phyloP scores from a whole-genome alignment of 2,797 vertebrate genomes.

The Protosalanx chinensis region DNA sequence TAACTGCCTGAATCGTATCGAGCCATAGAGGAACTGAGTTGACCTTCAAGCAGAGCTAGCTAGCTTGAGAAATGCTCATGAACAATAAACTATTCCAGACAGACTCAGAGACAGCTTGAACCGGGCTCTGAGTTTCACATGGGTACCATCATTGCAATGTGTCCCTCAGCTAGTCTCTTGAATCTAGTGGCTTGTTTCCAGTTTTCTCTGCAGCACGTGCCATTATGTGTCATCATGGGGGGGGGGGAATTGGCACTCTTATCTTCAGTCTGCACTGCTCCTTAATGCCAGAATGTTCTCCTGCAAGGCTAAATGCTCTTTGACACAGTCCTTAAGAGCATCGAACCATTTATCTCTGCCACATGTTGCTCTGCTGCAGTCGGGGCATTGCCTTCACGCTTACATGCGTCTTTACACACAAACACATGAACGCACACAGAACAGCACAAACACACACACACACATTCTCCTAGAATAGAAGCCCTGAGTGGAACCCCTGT shows the following conservation, averaged over 20 bases:
- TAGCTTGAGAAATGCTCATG: conserved; percentile 61
- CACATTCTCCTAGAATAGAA: background rate
- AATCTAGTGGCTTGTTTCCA: conserved; percentile 5
- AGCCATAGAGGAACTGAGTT: conserved; percentile 58
- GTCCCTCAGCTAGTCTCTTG: background rate
- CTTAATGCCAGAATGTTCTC: conserved; percentile 30
- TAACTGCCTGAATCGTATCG: conserved; percentile 66
- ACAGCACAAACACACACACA: background rate
- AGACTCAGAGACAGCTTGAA: conserved; percentile 29
- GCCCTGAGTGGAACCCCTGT: background rate
- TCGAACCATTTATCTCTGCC: background rate
- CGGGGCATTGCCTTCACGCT: background rate
- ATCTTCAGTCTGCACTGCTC: conserved; percentile 23
- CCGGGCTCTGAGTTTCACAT: conserved; percentile 30
- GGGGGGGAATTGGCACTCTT: background rate
- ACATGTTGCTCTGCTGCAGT: background rate
- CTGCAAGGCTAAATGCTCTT: background rate
- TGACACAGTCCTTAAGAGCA: background rate
- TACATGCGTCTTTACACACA: background rate
- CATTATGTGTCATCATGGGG: background rate
- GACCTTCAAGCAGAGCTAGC: conserved; percentile 63
- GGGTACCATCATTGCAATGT: background rate
- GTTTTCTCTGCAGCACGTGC: background rate
- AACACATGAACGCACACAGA: background rate
- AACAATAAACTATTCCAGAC: conserved; percentile 54